A percentile compares a stretch with the other conserved stretches of the same genome.
These are phyloP conservation scores for Oceanodroma tethys DNA, from an alignment of 2,113 vertebrate species.

Conservation along the genomic window DNA sequence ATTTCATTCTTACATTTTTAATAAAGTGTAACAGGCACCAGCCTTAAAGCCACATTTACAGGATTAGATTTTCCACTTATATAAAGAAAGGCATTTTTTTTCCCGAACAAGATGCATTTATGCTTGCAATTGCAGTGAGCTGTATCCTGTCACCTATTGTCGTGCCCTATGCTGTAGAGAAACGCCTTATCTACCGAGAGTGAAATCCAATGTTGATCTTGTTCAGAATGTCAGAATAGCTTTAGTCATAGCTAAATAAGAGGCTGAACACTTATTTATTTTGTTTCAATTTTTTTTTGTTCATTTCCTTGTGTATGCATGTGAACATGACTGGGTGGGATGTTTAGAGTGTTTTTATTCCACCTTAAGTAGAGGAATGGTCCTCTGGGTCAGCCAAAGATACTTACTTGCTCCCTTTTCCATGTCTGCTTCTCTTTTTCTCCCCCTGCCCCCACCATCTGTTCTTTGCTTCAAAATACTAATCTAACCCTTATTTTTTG, in stretches of 20 bases:
- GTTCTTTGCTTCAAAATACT: neutral
- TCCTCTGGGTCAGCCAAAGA: neutral
- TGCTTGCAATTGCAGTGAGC: neutral
- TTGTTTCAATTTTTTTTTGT: neutral
- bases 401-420: neutral
- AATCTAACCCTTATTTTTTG: neutral
- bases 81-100: neutral
- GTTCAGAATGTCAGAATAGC: neutral
- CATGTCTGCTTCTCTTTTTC: neutral
- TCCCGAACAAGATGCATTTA: neutral
- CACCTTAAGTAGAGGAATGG: neutral
- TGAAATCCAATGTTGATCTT: neutral
- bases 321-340: neutral
- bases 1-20: neutral
- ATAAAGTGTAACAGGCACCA: neutral
- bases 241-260: neutral
- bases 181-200: neutral
- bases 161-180: neutral
- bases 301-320: neutral
- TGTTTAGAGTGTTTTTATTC: neutral
- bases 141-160: neutral
- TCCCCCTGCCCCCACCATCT: neutral
- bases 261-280: neutral
- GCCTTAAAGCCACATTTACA: neutral
- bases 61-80: neutral